Evolutionary conservation across 1,140 invertebrate genomes (phyloP).

Genomic region (Trichonephila inaurata): DNA sequence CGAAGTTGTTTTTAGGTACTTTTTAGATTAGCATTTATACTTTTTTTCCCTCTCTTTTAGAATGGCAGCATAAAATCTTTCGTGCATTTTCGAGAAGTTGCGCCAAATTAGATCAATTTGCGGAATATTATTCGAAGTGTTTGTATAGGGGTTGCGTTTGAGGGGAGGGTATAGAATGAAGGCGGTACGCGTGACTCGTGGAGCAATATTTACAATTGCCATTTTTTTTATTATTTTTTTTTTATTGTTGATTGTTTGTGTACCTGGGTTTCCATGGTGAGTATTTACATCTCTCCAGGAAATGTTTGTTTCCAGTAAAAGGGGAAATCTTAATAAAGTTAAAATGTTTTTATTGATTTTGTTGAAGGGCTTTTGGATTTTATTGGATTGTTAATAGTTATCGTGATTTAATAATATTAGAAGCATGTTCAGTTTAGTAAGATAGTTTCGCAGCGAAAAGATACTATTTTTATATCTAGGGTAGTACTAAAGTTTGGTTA

Average conservation of each 20-base stretch:
- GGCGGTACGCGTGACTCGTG: background rate
- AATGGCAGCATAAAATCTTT: background rate
- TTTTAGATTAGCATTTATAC: constrained; percentile 5
- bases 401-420: no score
- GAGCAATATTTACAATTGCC: background rate
- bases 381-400: no score
- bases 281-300: background rate
- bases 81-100: background rate
- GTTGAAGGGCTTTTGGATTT: background rate
- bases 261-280: constrained; percentile 23
- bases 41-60: background rate
- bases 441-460: no score
- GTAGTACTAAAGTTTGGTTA: no score
- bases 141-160: background rate
- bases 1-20: background rate
- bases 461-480: no score
- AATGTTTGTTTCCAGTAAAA: background rate
- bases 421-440: no score
- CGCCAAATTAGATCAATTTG: constrained; percentile 6
- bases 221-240: background rate
- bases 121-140: background rate
- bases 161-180: background rate
- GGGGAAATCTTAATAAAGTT: background rate
- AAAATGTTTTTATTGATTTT: background rate
- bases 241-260: background rate